Percentiles rank a stretch among this genome's conserved stretches.
Evolutionary conservation across 2,888 invertebrate genomes (phyloP).

Genomic region (Ypsolopha sequella): DNA sequence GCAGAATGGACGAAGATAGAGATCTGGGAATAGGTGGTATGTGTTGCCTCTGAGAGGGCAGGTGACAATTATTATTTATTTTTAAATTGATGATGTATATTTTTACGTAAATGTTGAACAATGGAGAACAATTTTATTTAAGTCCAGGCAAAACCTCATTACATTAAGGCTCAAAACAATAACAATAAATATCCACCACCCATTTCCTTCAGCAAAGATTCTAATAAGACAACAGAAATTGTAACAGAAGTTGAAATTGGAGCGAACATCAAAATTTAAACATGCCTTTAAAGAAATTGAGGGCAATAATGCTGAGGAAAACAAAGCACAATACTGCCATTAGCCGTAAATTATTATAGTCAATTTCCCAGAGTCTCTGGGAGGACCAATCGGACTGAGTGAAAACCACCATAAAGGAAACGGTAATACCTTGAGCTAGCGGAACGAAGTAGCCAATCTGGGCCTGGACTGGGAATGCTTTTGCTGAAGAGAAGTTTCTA

Average conservation of each 20-base stretch:
- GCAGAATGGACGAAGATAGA: slow-evolving; percentile 15
- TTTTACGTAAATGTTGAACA: too few relatives aligned
- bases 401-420: slow-evolving; percentile 53
- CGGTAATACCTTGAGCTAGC: slow-evolving; percentile 19
- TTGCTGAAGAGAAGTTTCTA: not conserved
- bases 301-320: slow-evolving; percentile 27
- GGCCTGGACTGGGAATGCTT: not conserved
- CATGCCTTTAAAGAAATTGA: slow-evolving; percentile 28
- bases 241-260: slow-evolving; percentile 11
- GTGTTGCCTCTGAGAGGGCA: not conserved
- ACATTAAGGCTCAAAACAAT: not conserved
- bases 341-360: slow-evolving; percentile 50
- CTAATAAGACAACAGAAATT: slow-evolving; percentile 17
- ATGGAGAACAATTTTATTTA: too few relatives aligned
- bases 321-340: slow-evolving; percentile 29
- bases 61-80: too few relatives aligned
- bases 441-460: slow-evolving; percentile 22
- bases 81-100: too few relatives aligned
- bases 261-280: slow-evolving; percentile 38
- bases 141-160: too few relatives aligned
- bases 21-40: slow-evolving; percentile 13
- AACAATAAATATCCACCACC: not conserved
- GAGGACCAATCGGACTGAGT: slow-evolving; percentile 56
- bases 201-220: slow-evolving; percentile 5
- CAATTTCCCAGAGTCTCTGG: slow-evolving; percentile 39